Evolutionary conservation across 2,797 vertebrate species (phyloP).

Genomic region (Gymnoscopelus braueri): DNA sequence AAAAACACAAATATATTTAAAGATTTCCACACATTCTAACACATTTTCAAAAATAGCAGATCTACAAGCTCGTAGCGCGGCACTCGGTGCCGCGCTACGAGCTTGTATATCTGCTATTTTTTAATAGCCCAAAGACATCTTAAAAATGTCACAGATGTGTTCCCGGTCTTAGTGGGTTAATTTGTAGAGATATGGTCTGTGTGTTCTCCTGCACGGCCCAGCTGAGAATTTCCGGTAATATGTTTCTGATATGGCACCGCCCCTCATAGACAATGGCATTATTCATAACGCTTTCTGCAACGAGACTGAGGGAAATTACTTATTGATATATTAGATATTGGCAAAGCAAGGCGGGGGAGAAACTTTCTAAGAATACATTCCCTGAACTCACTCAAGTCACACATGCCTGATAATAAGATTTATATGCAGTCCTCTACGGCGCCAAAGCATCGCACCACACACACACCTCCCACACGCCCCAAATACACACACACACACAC

Average conservation of each 20-base stretch:
- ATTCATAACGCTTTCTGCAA: constrained; percentile 62
- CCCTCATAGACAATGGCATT: constrained; percentile 52
- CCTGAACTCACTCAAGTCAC: constrained; percentile 9
- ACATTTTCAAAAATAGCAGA: no score
- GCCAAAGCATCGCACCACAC: neutral
- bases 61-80: no score
- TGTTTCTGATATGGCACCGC: constrained; percentile 46
- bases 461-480: neutral
- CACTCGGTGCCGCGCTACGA: no score
- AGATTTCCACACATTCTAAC: no score
- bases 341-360: constrained; percentile 36
- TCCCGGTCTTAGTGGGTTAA: constrained; percentile 25
- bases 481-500: neutral
- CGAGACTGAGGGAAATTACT: constrained; percentile 42
- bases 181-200: constrained; percentile 46
- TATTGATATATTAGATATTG: constrained; percentile 63
- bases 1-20: no score
- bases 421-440: neutral
- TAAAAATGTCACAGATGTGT: no score
- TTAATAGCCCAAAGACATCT: no score
- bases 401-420: constrained; percentile 9
- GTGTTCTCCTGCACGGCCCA: constrained; percentile 38
- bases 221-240: constrained; percentile 44
- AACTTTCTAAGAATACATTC: constrained; percentile 37
- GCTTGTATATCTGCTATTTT: no score